phyloP scores from a whole-genome alignment of 2,113 vertebrate genomes.

The Chiloscyllium plagiosum region DNA sequence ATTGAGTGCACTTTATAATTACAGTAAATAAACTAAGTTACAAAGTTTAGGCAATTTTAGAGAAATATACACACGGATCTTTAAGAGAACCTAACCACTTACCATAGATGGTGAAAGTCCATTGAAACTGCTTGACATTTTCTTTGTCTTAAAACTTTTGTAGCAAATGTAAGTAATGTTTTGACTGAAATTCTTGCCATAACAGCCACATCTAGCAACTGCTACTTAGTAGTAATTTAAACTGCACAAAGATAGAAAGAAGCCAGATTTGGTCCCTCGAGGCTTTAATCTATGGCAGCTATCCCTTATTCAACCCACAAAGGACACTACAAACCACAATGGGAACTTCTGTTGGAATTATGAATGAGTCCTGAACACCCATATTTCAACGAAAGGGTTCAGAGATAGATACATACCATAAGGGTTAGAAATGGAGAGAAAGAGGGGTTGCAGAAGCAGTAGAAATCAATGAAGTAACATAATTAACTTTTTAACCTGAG shows the following conservation, averaged over 20 bases:
- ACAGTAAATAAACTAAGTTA: neutral
- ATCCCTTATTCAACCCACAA: conserved; percentile 56
- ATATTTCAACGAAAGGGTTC: neutral
- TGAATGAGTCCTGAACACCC: conserved; percentile 3
- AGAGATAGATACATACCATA: neutral
- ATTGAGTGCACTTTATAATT: neutral
- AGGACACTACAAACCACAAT: conserved; percentile 49
- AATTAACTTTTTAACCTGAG: neutral
- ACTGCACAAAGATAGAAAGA: neutral
- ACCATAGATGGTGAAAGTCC: neutral
- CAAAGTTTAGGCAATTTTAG: neutral
- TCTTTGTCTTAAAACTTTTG: neutral
- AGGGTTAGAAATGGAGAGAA: neutral
- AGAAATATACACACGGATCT: neutral
- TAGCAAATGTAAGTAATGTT: conserved; percentile 12
- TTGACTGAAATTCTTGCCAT: conserved; percentile 14
- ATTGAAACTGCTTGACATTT: neutral
- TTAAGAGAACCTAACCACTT: neutral
- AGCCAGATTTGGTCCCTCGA: neutral
- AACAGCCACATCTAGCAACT: conserved; percentile 25
- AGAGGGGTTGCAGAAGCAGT: neutral
- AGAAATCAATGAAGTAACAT: neutral
- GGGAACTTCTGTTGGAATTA: neutral
- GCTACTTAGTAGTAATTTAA: conserved; percentile 17
- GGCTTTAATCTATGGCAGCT: conserved; percentile 4